phyloP scores from a whole-genome alignment of 2,888 invertebrate species.

The Smittia aterrima region DNA sequence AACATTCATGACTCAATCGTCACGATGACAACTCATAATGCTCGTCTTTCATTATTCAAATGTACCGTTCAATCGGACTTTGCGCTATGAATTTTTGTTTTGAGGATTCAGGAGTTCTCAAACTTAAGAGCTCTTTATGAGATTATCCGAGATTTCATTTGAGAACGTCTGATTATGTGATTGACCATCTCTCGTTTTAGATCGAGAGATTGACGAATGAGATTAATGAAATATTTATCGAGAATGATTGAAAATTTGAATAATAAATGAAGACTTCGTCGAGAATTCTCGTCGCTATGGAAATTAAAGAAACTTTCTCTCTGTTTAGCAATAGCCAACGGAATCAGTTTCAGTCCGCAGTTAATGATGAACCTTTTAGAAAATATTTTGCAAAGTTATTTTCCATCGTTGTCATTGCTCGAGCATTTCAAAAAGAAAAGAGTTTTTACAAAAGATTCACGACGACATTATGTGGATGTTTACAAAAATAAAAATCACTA shows the following conservation, averaged over 20 bases:
- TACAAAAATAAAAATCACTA: conserved; percentile 37
- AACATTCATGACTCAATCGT: neutral
- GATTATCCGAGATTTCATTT: too few relatives aligned
- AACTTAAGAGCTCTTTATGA: too few relatives aligned
- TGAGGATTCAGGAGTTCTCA: too few relatives aligned
- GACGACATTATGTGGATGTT: conserved; percentile 23
- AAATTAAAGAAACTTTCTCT: conserved; percentile 23
- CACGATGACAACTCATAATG: conserved; percentile 9
- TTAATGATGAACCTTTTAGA: conserved; percentile 8
- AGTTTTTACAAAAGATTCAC: neutral
- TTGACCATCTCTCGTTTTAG: neutral
- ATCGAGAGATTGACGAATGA: neutral
- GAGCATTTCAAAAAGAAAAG: neutral
- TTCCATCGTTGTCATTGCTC: neutral
- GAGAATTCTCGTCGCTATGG: neutral
- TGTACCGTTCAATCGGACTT: conserved; percentile 15
- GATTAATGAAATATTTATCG: conserved; percentile 10
- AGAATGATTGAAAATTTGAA: conserved; percentile 15
- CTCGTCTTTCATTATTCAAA: conserved; percentile 19
- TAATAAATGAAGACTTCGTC: neutral
- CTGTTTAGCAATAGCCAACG: neutral
- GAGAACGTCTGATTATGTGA: too few relatives aligned
- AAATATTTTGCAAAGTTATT: neutral
- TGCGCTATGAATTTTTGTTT: neutral
- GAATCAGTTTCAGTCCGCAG: neutral